Base-by-base conservation (phyloP, 2,888 invertebrate species). In the Scaptomyza tumidula region DNA sequence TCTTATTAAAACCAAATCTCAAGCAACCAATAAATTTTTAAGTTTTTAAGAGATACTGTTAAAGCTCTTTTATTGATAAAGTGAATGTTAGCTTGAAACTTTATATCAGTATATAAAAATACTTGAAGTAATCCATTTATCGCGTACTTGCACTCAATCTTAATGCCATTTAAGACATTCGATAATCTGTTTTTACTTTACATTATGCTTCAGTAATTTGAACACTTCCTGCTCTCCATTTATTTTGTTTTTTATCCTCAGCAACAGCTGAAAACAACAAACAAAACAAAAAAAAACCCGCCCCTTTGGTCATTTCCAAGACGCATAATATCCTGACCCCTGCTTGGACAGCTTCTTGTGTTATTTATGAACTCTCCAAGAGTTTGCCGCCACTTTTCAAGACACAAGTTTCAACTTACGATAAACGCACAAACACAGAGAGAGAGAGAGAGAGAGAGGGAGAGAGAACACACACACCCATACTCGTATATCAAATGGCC, bases 281-380 rank as follows among this genome's bases (percentile, higher is more conserved):
- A 41, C 19, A 65, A 46, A 37, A 59, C 24, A 19, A 44, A 33
- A 31, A 39, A 48, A 52, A 31, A n/a, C n/a, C n/a, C n/a, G n/a
- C n/a, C n/a, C 66, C 61, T 73, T 64, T 82, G 77, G 52, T 57
- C 54, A 48, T 61, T 61, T 66, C 54, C 45, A 65, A 65, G 74
- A 54, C 33, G 61, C 52, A 56, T 67, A 64, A 60, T 64, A 50
- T 58, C 46, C 69, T 39, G 37, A 57, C 13, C 44, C 59, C 33
- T 13, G 33, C 16, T 10, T 0, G 44, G 52, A 53, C 16, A 71
- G 52, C 56, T 67, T 82, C 78, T 69, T 74, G 19, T 59, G 80
- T 74, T 86, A 86, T 81, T 81, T 86, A 82, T 85, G 72, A 81
- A 72, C 81, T 78, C 69, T 62, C 69, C 69, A 58, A 64, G 75